Base-by-base conservation (phyloP, 2,797 vertebrate genomes). In the Streptopelia turtur region DNA sequence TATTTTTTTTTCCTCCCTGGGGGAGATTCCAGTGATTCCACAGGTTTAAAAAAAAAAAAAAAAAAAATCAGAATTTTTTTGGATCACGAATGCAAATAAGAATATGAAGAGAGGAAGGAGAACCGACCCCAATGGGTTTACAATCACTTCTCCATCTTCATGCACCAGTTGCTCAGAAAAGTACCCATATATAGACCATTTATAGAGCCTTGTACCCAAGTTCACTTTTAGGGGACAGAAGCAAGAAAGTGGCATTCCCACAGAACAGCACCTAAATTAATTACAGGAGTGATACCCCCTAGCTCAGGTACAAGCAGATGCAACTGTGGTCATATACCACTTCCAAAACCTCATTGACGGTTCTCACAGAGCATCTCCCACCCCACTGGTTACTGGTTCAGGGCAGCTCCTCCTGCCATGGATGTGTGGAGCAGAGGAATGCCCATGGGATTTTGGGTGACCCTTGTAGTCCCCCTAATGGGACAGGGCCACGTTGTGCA, bases 321-420 rank as follows among this genome's bases (percentile, higher is more conserved):
- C 8, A 75, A 28, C n/a, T 33, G 30, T 0, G 0, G 3, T 8
- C 39, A 11, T 31, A 13, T 20, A 56, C 5, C 1, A 1, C 13
- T 60, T 80, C 61, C 2, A 6, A n/a, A 65, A n/a, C 7, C 28
- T 10, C 7, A 2, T 27, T 0, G 1, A 13, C 27, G 52, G 1
- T 57, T 31, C 23, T 45, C 1, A 1, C 22, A 74, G 37, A 72
- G 8, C 14, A 59, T 57, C 16, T 3, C 11, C 14, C 18, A 68
- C n/a, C 28, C 22, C 2, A 0, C 56, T 53, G 18, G 1, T 37
- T 80, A 8, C 35, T 43, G 33, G 2, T 12, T 39, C 1, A 8
- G 25, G 17, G 6, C 31, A 85, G 11, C 9, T n/a, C 5, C 4
- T 84, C 18, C 41, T 79, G 22, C 14, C 13, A 6, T 15, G 21